A percentile compares a stretch with the other conserved stretches of the same genome.
These are phyloP conservation scores for Drosophila watanabei DNA, from an alignment of 1,140 invertebrate species.

Conservation along the genomic window DNA sequence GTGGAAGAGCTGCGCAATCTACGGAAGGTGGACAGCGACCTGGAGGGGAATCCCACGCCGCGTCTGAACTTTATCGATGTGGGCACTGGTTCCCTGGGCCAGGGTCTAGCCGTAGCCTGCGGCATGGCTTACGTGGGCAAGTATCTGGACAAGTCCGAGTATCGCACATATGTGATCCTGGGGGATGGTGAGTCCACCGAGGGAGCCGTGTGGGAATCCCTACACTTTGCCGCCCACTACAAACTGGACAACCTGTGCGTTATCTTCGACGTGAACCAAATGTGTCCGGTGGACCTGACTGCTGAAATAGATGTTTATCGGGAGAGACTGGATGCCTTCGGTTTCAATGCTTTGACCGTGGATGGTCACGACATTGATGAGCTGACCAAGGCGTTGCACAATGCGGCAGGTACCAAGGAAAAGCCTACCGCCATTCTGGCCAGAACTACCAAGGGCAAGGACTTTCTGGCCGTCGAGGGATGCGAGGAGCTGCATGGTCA, in stretches of 20 bases:
- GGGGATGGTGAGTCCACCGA: conserved; percentile 99
- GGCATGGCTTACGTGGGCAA: conserved; percentile 99
- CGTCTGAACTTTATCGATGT: conserved; percentile 99
- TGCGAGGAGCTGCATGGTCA: conserved; percentile 99
- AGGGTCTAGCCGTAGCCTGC: conserved; percentile 97
- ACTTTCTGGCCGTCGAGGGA: conserved; percentile 96
- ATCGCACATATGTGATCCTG: conserved; percentile 97
- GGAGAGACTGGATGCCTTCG: conserved; percentile 96
- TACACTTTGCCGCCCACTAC: conserved; percentile 97
- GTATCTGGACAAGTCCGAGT: conserved; percentile 96
- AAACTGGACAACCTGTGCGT: conserved; percentile 98
- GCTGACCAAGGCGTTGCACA: conserved; percentile 94
- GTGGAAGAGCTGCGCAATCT: conserved; percentile 94
- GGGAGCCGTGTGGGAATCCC: conserved; percentile 99
- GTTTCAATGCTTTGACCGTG: conserved; percentile 95
- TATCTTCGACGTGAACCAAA: conserved; percentile 98
- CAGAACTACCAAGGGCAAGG: conserved; percentile 98
- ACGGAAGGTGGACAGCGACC: conserved; percentile 96
- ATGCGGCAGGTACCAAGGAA: conserved; percentile 91
- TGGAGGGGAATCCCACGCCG: conserved; percentile 99
- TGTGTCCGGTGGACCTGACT: conserved; percentile 98
- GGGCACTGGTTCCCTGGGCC: conserved; percentile 98
- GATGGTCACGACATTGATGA: conserved; percentile 98
- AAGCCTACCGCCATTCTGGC: conserved; percentile 97
- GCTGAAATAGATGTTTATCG: conserved; percentile 95